phyloP scores from a whole-genome alignment of 2,113 vertebrate species.

The Nestor notabilis region DNA sequence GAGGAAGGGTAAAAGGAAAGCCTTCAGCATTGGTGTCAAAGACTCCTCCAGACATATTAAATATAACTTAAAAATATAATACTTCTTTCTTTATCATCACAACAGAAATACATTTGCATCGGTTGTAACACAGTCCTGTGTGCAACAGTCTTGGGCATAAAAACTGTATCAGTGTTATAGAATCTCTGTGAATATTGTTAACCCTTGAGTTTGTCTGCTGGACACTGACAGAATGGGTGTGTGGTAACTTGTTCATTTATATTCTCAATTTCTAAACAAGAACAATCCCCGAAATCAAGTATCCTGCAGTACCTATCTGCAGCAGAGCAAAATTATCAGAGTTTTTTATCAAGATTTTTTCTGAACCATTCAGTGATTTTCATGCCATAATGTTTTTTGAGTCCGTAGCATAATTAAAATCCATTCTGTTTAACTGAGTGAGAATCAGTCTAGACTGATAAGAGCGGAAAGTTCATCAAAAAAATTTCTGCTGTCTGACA shows the following conservation, averaged over 20 bases:
- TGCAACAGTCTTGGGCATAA: neutral
- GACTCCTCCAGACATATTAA: neutral
- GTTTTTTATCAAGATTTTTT: neutral
- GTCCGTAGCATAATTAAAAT: neutral
- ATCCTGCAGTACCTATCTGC: neutral
- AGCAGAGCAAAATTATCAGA: neutral
- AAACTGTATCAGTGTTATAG: neutral
- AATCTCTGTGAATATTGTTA: neutral
- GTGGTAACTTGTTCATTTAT: neutral
- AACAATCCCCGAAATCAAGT: neutral
- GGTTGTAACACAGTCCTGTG: neutral
- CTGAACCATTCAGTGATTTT: neutral
- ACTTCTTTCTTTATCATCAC: neutral
- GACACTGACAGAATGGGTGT: neutral
- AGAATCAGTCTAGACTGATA: neutral
- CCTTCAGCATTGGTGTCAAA: rapidly evolving
- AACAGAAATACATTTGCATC: neutral
- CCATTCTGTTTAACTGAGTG: constrained; percentile 24
- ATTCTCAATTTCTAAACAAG: neutral
- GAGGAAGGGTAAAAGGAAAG: neutral
- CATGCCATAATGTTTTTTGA: neutral
- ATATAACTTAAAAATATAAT: neutral
- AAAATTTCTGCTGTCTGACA: constrained; percentile 8
- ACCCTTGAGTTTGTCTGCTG: neutral
- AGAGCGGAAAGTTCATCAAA: constrained; percentile 5